These are phyloP conservation scores for Strigops habroptila DNA, from an alignment of 2,113 vertebrate genomes.

Conservation along the genomic window DNA sequence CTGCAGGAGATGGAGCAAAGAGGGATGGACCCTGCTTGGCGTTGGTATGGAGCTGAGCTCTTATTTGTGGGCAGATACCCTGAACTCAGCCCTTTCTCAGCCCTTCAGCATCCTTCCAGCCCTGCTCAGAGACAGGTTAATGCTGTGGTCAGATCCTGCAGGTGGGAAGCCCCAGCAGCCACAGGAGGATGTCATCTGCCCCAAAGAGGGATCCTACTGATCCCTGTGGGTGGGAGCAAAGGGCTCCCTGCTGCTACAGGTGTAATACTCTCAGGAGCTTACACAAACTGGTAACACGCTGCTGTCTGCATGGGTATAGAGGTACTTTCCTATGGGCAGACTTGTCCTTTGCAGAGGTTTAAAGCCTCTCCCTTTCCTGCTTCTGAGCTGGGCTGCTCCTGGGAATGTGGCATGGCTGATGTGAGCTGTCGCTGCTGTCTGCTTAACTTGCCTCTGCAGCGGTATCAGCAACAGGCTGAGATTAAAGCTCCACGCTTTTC, in stretches of 20 bases:
- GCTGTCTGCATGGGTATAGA: neutral
- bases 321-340: neutral
- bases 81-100: neutral
- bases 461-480: neutral
- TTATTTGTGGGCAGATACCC: neutral
- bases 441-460: neutral
- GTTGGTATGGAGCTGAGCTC: neutral
- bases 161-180: neutral
- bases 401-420: neutral
- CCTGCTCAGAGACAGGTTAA: neutral
- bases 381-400: neutral
- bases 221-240: neutral
- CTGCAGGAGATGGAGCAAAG: neutral
- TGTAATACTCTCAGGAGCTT: neutral
- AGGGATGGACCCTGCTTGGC: neutral
- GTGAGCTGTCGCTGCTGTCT: neutral
- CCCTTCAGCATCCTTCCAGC: neutral
- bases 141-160: neutral
- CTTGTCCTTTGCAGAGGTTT: neutral
- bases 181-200: neutral
- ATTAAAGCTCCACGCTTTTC: neutral
- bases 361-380: neutral
- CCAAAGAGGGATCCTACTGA: neutral
- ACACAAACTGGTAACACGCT: rapidly evolving
- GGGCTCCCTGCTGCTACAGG: neutral